Base-by-base conservation (phyloP, 2,113 vertebrate genomes). In the Microtus oregoni region DNA sequence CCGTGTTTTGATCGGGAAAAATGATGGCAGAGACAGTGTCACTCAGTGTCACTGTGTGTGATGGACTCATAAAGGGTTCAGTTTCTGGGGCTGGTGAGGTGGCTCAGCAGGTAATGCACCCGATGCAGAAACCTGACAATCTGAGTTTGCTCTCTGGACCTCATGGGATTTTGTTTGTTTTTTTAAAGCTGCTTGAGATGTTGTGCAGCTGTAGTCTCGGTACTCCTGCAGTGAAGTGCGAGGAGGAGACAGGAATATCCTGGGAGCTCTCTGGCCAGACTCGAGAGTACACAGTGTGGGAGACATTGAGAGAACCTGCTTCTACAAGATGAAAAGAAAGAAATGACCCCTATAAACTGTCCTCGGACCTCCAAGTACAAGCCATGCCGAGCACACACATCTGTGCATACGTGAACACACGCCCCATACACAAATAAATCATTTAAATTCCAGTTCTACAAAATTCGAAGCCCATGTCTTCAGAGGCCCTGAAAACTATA, bases 1-100 rank as follows among this genome's bases (percentile, higher is more conserved):
- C 9, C 41, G 30, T 78, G 30, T 30, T 72, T 79, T 38, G 11
- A 61, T 89, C 83, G 14, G 14, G 44, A 58, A 7, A 3, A 22
- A 93, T 77, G 13, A 15, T 76, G 44, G 92, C 70, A 68, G 24
- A 91, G 85, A 82, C 81, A 77, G 89, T 35, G 72, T n/a, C 86
- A 28, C 8, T 70, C 73, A 77, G 22, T 73, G 44, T 65, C 86
- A 24, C 11, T 35, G 41, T 8, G 1, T 35, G 7, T 72, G 67
- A 58, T 72, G 17, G 58, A 24, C 50, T 65, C 73, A 19, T 55
- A 92, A 76, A 86, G 86, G 38, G 81, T 82, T 17, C 50, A 3
- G n/a, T 68, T 94, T 85, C 38, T 38, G 67, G 72, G 68, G 15
- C 17, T 67, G 28, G 2, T 9, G 4, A 65, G 61, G 65, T 32